Conservation (phyloP, 2,888 invertebrate genomes). For the Tenthredo distinguenda region DNA sequence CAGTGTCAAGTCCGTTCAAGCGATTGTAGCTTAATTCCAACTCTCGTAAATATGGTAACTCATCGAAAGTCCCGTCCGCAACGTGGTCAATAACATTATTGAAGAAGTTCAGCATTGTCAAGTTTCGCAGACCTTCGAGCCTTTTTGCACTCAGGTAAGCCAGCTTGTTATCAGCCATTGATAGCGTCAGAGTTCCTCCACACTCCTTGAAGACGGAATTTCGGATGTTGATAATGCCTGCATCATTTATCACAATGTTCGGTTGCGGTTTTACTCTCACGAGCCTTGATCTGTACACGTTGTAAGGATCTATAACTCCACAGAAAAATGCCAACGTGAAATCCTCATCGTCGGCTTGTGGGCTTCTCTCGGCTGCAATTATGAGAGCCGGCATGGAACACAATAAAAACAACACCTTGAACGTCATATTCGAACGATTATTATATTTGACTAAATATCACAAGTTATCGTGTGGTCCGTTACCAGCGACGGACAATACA, state of each 20-base stretch:
- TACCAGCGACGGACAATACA: background rate
- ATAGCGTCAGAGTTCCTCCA: background rate
- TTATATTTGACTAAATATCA: background rate
- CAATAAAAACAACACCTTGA: background rate
- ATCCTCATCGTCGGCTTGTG: constrained; percentile 7
- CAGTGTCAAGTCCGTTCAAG: background rate
- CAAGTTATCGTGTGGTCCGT: background rate
- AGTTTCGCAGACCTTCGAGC: constrained; percentile 27
- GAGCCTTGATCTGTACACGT: constrained; percentile 4
- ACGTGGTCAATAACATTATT: constrained; percentile 16
- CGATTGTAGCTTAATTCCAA: constrained; percentile 47
- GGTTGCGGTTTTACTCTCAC: background rate
- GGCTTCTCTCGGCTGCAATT: background rate
- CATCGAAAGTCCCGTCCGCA: constrained; percentile 16
- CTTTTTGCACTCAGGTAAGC: background rate
- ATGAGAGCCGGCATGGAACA: background rate
- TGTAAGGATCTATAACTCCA: background rate
- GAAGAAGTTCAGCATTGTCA: constrained; percentile 24
- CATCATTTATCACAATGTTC: background rate
- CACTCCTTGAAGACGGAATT: constrained; percentile 11
- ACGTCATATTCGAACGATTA: background rate
- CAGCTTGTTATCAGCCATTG: constrained; percentile 42
- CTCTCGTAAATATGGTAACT: constrained; percentile 17
- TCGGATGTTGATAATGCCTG: background rate
- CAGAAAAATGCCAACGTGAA: background rate